phyloP scores from a whole-genome alignment of 2,888 invertebrate species.

The Chirona hameri region DNA sequence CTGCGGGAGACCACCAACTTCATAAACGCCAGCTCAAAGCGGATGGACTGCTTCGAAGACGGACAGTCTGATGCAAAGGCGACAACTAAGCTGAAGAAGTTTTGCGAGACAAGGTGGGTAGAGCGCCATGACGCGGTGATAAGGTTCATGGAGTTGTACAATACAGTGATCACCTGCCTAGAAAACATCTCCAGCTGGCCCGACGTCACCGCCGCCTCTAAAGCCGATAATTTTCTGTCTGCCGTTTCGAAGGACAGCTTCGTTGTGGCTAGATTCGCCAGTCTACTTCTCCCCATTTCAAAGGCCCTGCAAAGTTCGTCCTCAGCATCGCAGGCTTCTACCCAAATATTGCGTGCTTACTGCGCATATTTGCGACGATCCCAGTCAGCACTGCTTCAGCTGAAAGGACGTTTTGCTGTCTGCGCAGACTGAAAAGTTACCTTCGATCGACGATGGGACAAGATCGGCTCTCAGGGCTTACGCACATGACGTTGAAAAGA shows the following conservation, averaged over 20 bases:
- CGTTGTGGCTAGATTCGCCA: background rate
- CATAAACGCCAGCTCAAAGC: background rate
- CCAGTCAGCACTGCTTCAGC: background rate
- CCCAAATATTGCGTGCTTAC: background rate
- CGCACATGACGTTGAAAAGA: background rate
- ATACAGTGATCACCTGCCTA: background rate
- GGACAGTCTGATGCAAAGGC: background rate
- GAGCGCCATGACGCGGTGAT: background rate
- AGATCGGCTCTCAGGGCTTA: background rate
- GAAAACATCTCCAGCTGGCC: background rate
- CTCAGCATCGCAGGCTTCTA: background rate
- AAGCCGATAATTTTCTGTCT: background rate
- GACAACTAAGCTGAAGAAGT: background rate
- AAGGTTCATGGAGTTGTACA: background rate
- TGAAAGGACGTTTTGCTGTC: background rate
- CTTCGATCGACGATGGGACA: background rate
- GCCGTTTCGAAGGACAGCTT: background rate
- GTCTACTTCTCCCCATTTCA: background rate
- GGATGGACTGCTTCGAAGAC: background rate
- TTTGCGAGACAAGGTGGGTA: background rate
- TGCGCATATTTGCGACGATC: background rate
- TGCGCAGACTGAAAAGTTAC: background rate
- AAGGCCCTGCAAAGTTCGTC: background rate
- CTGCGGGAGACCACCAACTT: background rate
- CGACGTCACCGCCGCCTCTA: background rate